Evolutionary conservation across 2,888 invertebrate genomes (phyloP).

Genomic region (Thysanoteuthis rhombus): DNA sequence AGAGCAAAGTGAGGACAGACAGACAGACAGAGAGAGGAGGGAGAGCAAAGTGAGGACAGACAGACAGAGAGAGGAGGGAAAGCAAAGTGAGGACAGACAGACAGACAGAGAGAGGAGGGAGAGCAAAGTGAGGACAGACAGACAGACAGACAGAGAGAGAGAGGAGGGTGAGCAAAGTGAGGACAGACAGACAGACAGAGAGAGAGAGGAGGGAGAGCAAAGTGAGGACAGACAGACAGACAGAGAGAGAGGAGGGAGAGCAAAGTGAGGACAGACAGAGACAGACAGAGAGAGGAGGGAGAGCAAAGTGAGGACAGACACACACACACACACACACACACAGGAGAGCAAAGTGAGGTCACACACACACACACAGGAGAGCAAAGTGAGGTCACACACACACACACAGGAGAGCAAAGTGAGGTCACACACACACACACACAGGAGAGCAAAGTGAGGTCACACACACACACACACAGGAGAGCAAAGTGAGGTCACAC

Average conservation of each 20-base stretch:
- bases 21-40: not conserved
- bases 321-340: too few relatives aligned
- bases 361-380: too few relatives aligned
- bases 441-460: too few relatives aligned
- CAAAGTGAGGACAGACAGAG: not conserved
- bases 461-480: too few relatives aligned
- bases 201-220: not conserved
- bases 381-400: too few relatives aligned
- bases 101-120: not conserved
- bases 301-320: not conserved
- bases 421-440: too few relatives aligned
- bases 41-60: too few relatives aligned
- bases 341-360: too few relatives aligned
- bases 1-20: not conserved
- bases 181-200: too few relatives aligned
- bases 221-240: not conserved
- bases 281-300: not conserved
- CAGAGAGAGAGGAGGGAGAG: not conserved
- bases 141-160: not conserved
- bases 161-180: not conserved
- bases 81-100: not conserved
- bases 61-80: not conserved
- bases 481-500: too few relatives aligned
- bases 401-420: too few relatives aligned
- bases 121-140: not conserved